These are phyloP conservation scores for Oxystoma pomonae DNA, from an alignment of 2,888 invertebrate genomes.

Conservation along the genomic window DNA sequence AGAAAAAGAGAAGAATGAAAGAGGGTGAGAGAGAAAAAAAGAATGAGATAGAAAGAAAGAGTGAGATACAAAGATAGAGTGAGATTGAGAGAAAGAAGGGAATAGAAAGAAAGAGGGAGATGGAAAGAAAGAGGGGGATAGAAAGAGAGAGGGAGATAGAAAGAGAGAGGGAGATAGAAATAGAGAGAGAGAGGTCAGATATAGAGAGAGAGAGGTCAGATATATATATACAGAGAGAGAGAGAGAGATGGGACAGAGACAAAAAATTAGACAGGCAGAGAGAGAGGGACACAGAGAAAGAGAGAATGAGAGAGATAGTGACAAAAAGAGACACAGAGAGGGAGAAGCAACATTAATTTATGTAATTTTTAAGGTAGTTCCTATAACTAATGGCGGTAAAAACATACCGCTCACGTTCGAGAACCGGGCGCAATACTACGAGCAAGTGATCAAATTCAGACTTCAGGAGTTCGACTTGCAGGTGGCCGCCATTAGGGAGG, in stretches of 20 bases:
- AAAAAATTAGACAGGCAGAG: no score
- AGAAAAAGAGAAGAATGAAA: neutral
- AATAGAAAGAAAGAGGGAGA: neutral
- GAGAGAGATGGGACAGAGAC: no score
- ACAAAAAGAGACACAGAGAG: no score
- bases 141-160: no score
- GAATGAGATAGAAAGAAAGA: neutral
- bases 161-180: no score
- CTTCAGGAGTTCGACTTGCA: conserved; percentile 60
- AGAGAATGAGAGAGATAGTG: no score
- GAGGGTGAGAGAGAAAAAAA: no score
- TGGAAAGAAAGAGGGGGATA: neutral
- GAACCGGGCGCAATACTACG: conserved; percentile 58
- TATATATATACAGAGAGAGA: no score
- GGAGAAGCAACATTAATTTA: no score
- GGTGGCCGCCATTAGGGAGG: conserved; percentile 57
- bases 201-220: no score
- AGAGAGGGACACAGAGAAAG: no score
- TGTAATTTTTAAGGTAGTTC: conserved; percentile 50
- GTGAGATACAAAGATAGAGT: neutral
- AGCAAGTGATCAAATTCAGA: conserved; percentile 56
- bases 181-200: neutral
- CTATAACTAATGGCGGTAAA: conserved; percentile 59
- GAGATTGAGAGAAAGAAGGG: neutral
- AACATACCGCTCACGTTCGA: conserved; percentile 56